Percentiles rank a stretch among this genome's conserved stretches.
These are phyloP conservation scores for Nomada ruficornis DNA, from an alignment of 2,888 invertebrate genomes.

Conservation along the genomic window DNA sequence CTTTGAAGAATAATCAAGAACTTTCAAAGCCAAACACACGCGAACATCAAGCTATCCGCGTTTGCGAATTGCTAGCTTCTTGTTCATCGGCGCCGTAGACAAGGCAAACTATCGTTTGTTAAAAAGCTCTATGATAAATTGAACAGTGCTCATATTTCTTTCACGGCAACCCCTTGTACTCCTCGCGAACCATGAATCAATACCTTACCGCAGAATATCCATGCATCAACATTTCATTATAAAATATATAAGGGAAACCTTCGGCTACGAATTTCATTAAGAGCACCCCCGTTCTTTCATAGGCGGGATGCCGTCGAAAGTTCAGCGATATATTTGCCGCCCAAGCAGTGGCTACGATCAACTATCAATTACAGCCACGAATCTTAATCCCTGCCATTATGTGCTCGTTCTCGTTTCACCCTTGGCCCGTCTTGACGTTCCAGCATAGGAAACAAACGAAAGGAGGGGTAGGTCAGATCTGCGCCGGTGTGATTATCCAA, in stretches of 20 bases:
- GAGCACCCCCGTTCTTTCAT: neutral
- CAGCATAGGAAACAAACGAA: conserved; percentile 54
- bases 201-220: neutral
- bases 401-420: conserved; percentile 26
- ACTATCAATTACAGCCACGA: conserved; percentile 50
- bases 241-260: neutral
- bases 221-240: neutral
- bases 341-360: conserved; percentile 22
- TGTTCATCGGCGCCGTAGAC: neutral
- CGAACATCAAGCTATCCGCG: neutral
- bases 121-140: conserved; percentile 30
- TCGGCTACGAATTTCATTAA: conserved; percentile 7
- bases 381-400: conserved; percentile 38
- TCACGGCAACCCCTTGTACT: neutral
- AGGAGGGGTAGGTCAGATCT: conserved; percentile 60
- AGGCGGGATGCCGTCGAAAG: neutral
- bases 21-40: conserved; percentile 18
- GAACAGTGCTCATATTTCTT: conserved; percentile 20
- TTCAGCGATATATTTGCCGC: conserved; percentile 28
- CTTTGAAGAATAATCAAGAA: conserved; percentile 46
- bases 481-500: conserved; percentile 68
- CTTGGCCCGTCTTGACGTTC: conserved; percentile 40
- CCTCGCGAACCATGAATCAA: neutral
- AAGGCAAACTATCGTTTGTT: conserved; percentile 10
- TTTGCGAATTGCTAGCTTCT: conserved; percentile 9